Evolutionary conservation across 64 coral and sea anemone genomes (phyloP).

Genomic region (Stylophora pistillata): DNA sequence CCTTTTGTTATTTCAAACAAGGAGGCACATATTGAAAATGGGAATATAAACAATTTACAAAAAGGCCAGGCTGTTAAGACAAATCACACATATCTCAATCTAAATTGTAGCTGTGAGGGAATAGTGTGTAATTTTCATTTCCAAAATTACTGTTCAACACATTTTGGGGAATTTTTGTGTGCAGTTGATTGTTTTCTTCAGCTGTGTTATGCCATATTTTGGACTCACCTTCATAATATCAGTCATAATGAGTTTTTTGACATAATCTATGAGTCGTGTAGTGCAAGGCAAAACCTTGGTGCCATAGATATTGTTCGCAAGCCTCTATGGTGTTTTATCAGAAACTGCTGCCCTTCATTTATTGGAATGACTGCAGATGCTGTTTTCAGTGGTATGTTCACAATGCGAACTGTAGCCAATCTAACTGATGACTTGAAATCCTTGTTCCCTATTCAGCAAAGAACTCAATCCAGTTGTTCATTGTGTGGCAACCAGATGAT

Average conservation of each 20-base stretch:
- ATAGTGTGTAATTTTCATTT: not conserved
- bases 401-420: not conserved
- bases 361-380: not conserved
- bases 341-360: not conserved
- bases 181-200: conserved; percentile 21
- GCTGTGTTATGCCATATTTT: conserved; percentile 9
- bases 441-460: not conserved
- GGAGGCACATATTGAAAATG: conserved; percentile 42
- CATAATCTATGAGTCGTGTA: conserved; percentile 7
- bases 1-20: conserved; percentile 26
- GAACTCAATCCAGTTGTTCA: not conserved
- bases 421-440: not conserved
- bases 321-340: not conserved
- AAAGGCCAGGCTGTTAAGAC: no score
- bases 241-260: not conserved
- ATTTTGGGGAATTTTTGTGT: not conserved
- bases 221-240: not conserved
- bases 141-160: not conserved
- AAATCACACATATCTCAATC: no score
- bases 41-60: conserved; percentile 17
- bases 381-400: not conserved
- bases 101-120: no score
- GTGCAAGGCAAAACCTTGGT: not conserved
- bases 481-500: conserved; percentile 31
- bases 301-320: not conserved